A percentile compares a stretch with the other conserved stretches of the same genome.
These are phyloP conservation scores for Aplysia californica DNA, from an alignment of 1,140 invertebrate genomes.

Conservation along the genomic window DNA sequence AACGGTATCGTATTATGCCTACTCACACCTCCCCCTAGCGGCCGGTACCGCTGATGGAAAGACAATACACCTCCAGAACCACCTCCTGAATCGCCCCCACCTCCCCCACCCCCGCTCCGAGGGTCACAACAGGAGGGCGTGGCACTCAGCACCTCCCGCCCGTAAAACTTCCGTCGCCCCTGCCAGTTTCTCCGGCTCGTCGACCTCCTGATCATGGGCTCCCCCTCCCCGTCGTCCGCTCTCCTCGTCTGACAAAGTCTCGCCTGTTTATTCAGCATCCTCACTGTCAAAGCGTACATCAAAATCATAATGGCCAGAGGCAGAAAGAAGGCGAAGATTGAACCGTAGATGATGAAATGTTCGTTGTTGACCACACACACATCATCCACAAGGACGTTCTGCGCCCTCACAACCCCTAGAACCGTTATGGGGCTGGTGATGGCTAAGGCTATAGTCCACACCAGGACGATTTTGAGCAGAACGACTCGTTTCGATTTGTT, in stretches of 20 bases:
- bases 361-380: constrained; percentile 76
- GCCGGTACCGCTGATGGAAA: constrained; percentile 19
- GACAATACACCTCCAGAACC: neutral
- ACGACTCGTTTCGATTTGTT: constrained; percentile 85
- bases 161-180: constrained; percentile 11
- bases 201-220: constrained; percentile 55
- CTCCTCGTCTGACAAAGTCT: constrained; percentile 41
- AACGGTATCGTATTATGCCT: constrained; percentile 32
- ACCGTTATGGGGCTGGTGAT: constrained; percentile 89
- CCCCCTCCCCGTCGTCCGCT: constrained; percentile 41
- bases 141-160: neutral
- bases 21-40: constrained; percentile 14
- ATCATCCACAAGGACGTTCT: constrained; percentile 64
- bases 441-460: constrained; percentile 88
- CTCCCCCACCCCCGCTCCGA: neutral
- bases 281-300: constrained; percentile 90
- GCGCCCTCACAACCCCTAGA: constrained; percentile 77
- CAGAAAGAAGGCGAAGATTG: constrained; percentile 94
- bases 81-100: neutral
- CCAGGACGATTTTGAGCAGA: constrained; percentile 87
- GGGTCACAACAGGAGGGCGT: too few relatives aligned
- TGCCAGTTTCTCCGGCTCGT: constrained; percentile 40
- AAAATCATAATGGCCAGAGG: constrained; percentile 93
- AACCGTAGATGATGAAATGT: constrained; percentile 89
- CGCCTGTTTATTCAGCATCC: constrained; percentile 64